Conservation (phyloP, 2,888 invertebrate species). For the Willowsia nigromaculata region DNA sequence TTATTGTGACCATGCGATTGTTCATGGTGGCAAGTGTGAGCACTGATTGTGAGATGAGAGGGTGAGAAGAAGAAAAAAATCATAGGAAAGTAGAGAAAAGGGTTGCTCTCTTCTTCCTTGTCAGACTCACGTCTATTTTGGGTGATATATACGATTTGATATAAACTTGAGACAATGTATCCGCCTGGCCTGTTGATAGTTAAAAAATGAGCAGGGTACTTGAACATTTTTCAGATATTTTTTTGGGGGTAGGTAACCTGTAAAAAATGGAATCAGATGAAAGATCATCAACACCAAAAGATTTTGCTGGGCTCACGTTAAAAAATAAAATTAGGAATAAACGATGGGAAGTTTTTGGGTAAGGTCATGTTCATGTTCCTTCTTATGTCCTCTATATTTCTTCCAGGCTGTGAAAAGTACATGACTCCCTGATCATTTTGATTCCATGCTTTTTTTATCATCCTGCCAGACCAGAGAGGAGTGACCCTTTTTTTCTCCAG, state of each 20-base stretch:
- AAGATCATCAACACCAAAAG: background rate
- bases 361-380: background rate
- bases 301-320: background rate
- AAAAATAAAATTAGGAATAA: background rate
- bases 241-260: background rate
- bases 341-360: background rate
- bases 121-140: constrained; percentile 17
- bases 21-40: constrained; percentile 4
- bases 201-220: background rate
- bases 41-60: background rate
- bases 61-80: constrained; percentile 41
- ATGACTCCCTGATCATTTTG: background rate
- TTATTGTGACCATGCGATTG: background rate
- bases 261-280: background rate
- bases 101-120: constrained; percentile 18
- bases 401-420: background rate
- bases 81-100: background rate
- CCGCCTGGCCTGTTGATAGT: background rate
- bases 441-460: background rate
- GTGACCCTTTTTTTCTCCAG: background rate
- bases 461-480: background rate
- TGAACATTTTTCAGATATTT: too few relatives aligned
- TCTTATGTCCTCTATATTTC: background rate
- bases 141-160: constrained; percentile 47
- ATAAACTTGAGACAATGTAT: background rate